Conservation (phyloP, 1,140 invertebrate genomes). For the Sogatella furcifera region DNA sequence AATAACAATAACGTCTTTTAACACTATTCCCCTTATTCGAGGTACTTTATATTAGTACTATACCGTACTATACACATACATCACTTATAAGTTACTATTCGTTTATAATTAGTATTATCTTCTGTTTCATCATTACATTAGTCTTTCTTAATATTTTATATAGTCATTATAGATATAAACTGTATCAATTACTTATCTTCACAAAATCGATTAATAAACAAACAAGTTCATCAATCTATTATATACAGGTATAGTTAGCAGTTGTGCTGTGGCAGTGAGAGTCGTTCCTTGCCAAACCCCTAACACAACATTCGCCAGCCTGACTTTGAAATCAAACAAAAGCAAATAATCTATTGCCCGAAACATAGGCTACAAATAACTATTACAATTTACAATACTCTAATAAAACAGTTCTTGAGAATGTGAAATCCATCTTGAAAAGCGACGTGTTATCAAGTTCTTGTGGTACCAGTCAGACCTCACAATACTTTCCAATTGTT, state of each 20-base stretch:
- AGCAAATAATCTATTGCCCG: background rate
- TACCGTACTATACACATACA: conserved; percentile 23
- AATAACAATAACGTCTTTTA: background rate
- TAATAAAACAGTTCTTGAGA: too few species aligned
- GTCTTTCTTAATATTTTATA: conserved; percentile 18
- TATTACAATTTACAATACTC: background rate
- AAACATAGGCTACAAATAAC: too few species aligned
- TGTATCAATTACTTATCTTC: conserved; percentile 13
- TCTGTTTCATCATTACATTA: conserved; percentile 10
- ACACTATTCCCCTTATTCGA: conserved; percentile 20
- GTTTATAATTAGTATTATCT: too few species aligned
- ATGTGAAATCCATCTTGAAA: too few species aligned
- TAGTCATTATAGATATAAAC: conserved; percentile 15
- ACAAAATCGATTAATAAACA: conserved; percentile 11
- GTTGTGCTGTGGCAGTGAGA: conserved; percentile 25
- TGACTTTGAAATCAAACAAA: background rate
- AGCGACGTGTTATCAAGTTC: too few species aligned
- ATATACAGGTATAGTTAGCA: conserved; percentile 12
- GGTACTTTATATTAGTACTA: conserved; percentile 18
- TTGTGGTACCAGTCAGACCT: too few species aligned
- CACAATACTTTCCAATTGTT: too few species aligned
- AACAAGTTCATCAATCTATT: conserved; percentile 7
- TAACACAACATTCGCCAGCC: conserved; percentile 2
- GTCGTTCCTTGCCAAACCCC: conserved; percentile 14
- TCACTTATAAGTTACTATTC: conserved; percentile 3